Base-by-base conservation (phyloP, 2,888 invertebrate genomes). In the Mythimna impura region DNA sequence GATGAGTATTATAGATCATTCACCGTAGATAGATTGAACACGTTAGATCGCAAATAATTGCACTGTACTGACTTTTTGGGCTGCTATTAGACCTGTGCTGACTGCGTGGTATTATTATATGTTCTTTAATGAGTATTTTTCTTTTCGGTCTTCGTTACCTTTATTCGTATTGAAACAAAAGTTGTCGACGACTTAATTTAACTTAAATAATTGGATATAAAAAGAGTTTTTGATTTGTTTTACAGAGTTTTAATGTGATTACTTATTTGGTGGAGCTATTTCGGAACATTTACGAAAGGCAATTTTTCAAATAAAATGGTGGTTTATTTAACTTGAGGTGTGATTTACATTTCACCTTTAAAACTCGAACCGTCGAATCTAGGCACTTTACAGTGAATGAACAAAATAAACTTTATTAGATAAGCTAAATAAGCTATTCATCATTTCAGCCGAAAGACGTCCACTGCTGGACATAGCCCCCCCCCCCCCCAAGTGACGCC, bases 131-230 rank as follows among this genome's bases (percentile, higher is more conserved):
- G 22, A 83, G 69, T 66, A 73, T 72, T 83, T 74, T 83, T 71
- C 70, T 80, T 83, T 79, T 54, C 73, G 62, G 34, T 58, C 30
- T 55, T 55, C 60, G 9, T 47, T 69, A 61, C 68, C 17, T 83
- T 64, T 73, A 80, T 57, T 80, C n/a, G 25, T 17, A 36, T 12
- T 60, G 47, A 69, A 73, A 80, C 73, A 69, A 73, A 83, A 80
- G 70, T 70, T 70, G 64, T 64, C 66, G n/a, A 58, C 14, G 50
- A 74, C 80, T 83, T 80, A 47, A 81, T 83, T 80, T 74, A 74
- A 81, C 80, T 83, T 80, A 30, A 83, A 83, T 65, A 80, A 79
- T 80, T 80, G 43, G 60, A 47, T 61, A 65, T 69, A 72, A 70
- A 67, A 80, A 52, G 25, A 57, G 54, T 25, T 66, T 71, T 61